phyloP scores from a whole-genome alignment of 2,888 invertebrate genomes.

The Drosophila antonietae region DNA sequence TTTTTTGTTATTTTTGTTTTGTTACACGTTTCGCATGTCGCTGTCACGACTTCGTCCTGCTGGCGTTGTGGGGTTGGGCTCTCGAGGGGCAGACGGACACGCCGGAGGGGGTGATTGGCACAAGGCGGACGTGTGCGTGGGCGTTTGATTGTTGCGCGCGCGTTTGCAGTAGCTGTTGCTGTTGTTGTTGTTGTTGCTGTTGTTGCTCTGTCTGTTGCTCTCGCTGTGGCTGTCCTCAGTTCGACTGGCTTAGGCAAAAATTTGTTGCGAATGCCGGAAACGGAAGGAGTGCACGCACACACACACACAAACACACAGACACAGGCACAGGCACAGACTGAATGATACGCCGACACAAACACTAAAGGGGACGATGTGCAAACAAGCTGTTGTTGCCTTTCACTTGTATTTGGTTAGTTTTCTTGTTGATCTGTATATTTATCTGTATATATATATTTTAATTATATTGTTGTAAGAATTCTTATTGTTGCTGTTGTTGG shows the following conservation, averaged over 20 bases:
- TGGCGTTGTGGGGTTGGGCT: neutral
- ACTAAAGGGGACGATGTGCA: constrained; percentile 52
- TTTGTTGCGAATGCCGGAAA: constrained; percentile 61
- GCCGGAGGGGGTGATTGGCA: neutral
- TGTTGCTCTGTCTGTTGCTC: constrained; percentile 10
- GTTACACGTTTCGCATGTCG: constrained; percentile 52
- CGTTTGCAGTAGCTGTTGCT: constrained; percentile 26
- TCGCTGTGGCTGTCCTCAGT: constrained; percentile 12
- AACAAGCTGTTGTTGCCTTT: constrained; percentile 25
- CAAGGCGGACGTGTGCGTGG: constrained; percentile 20
- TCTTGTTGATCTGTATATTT: constrained; percentile 4
- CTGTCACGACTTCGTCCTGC: constrained; percentile 38
- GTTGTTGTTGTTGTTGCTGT: constrained; percentile 4
- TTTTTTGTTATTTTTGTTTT: constrained; percentile 65
- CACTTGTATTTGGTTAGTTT: constrained; percentile 19
- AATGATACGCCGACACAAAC: constrained; percentile 13
- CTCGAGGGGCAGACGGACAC: neutral
- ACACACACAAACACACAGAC: constrained; percentile 24
- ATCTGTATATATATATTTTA: constrained; percentile 1
- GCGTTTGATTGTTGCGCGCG: constrained; percentile 64
- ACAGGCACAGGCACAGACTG: neutral
- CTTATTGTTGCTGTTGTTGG: constrained; percentile 16
- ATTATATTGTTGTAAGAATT: constrained; percentile 3
- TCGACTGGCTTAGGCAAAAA: constrained; percentile 56
- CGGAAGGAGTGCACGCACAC: constrained; percentile 32